Percentiles rank a stretch among this genome's conserved stretches.
phyloP scores from a whole-genome alignment of 2,888 invertebrate species.

The Andrena marginata region DNA sequence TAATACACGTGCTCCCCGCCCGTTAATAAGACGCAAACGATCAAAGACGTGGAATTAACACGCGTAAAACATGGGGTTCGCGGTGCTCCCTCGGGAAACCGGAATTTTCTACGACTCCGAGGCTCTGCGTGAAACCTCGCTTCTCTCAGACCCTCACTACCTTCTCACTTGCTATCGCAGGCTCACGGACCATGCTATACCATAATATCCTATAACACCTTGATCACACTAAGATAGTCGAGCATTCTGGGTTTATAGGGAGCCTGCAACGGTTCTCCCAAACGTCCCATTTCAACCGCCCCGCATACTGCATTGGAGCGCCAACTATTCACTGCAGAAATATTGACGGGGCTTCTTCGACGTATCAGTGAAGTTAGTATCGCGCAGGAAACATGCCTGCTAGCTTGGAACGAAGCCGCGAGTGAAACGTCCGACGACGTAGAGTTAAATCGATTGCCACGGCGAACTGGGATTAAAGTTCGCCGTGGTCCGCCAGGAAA shows the following conservation, averaged over 20 bases:
- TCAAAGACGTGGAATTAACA: slow-evolving; percentile 42
- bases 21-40: slow-evolving; percentile 40
- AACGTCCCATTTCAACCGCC: no score
- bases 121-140: neutral
- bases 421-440: no score
- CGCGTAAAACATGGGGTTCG: neutral
- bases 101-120: slow-evolving; percentile 15
- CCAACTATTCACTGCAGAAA: no score
- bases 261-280: no score
- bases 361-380: no score
- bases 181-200: neutral
- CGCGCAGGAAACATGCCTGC: no score
- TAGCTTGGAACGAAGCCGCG: no score
- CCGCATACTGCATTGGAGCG: no score
- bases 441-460: neutral
- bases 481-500: slow-evolving; percentile 2
- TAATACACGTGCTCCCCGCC: neutral
- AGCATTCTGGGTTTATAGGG: no score
- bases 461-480: slow-evolving; percentile 24
- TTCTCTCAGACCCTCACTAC: neutral
- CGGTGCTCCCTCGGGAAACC: neutral
- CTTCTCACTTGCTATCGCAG: slow-evolving; percentile 15
- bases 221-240: no score
- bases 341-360: no score
- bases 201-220: no score